A percentile compares a stretch with the other conserved stretches of the same genome.
Evolutionary conservation across 2,888 invertebrate genomes (phyloP).

Genomic region (Acronicta aceris): DNA sequence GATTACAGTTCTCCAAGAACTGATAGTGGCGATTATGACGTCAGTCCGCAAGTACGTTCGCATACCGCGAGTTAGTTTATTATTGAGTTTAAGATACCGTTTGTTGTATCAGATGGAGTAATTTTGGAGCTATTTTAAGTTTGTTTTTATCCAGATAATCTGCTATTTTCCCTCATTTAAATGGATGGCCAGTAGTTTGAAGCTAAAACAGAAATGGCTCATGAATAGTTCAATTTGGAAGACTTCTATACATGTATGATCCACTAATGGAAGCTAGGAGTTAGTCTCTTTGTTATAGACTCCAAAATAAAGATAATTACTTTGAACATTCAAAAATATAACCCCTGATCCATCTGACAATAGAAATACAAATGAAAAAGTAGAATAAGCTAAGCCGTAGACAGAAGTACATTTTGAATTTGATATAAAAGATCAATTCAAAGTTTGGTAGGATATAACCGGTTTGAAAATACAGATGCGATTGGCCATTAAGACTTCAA

Average conservation of each 20-base stretch:
- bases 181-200: background rate
- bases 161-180: slow-evolving; percentile 29
- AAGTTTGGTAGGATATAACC: no score
- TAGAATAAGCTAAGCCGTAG: no score
- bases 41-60: slow-evolving; percentile 27
- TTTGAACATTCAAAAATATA: no score
- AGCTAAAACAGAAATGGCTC: background rate
- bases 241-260: background rate
- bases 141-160: slow-evolving; percentile 39
- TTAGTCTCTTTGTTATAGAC: no score
- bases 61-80: slow-evolving; percentile 43
- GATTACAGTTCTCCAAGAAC: slow-evolving; percentile 36
- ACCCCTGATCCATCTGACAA: no score
- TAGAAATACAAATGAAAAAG: no score
- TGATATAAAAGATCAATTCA: no score
- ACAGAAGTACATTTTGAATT: no score
- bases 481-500: no score
- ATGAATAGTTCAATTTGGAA: background rate
- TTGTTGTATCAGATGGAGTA: slow-evolving; percentile 51
- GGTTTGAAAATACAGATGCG: no score
- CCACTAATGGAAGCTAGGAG: no score
- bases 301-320: no score
- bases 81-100: slow-evolving; percentile 48
- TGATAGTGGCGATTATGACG: slow-evolving; percentile 34
- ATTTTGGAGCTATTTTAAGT: slow-evolving; percentile 40